Base-by-base conservation (phyloP, 2,888 invertebrate species). In the Ennomos quercinarius region DNA sequence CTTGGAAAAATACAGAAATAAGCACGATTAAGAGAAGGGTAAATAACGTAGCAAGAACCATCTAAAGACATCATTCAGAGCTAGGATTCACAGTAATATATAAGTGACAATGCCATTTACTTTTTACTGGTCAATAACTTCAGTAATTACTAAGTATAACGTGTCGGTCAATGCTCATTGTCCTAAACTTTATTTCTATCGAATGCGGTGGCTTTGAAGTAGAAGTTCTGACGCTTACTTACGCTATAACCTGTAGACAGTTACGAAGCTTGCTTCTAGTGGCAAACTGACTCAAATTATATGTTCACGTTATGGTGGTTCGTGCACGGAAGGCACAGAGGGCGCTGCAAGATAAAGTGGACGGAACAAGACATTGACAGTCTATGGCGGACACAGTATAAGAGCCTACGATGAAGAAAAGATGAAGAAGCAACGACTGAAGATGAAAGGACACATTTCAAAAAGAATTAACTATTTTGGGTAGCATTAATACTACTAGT, bases 151-250 rank as follows among this genome's bases (percentile, higher is more conserved):
- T 52, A 34, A 46, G 45, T 27, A 44, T 27, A 27, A 6, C 27
- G 27, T 27, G 27, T 45, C 12, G 46, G 44, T 41, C 64, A 58
- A 36, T 51, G 53, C 39, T 39, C 40, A 36, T 39, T 35, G 37
- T 48, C 39, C 56, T 50, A 48, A 59, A 61, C 57, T 52, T 50
- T 46, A 39, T 49, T 44, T 49, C 41, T 47, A 49, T 36, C 48
- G 27, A 41, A 13, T 35, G 42, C 65, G 63, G 64, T 47, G 35
- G 55, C 68, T 69, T 69, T 69, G 65, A 65, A 54, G 61, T 54
- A 27, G 41, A 39, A 42, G 37, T 39, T 51, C 54, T 64, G 55
- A 60, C 59, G 49, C 47, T 17, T 61, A 64, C 36, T 44, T 43
- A 45, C 9, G 10, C 39, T 43, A 10, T 37, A 41, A 10, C 9